Evolutionary conservation across 1,140 invertebrate genomes (phyloP).

Genomic region (Tachypleus tridentatus): DNA sequence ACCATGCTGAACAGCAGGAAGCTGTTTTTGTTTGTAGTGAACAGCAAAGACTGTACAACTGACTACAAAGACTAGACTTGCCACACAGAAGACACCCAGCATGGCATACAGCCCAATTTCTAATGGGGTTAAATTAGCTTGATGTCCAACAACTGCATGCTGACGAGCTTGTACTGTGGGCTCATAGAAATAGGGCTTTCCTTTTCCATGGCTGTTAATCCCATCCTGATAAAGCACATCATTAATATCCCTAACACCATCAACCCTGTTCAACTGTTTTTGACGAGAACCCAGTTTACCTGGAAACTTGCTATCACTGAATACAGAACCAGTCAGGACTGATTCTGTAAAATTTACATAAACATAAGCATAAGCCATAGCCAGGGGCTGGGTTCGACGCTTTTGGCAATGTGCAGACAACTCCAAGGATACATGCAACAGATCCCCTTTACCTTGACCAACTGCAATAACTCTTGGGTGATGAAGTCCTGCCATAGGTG

Average conservation of each 20-base stretch:
- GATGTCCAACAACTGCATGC: constrained; percentile 27
- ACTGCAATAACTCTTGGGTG: constrained; percentile 84
- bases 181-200: constrained; percentile 18
- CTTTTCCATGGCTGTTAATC: constrained; percentile 1
- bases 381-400: constrained; percentile 47
- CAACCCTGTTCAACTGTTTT: neutral
- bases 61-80: constrained; percentile 83
- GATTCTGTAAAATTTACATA: constrained; percentile 66
- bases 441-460: constrained; percentile 64
- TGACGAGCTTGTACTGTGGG: constrained; percentile 23
- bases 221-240: constrained; percentile 20
- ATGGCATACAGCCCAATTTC: constrained; percentile 94
- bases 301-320: constrained; percentile 31
- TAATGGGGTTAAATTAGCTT: constrained; percentile 53
- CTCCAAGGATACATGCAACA: constrained; percentile 49
- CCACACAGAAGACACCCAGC: constrained; percentile 83
- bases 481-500: constrained; percentile 48
- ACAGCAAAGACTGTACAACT: constrained; percentile 90
- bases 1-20: constrained; percentile 16
- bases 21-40: constrained; percentile 31
- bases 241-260: constrained; percentile 7
- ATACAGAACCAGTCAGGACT: constrained; percentile 42
- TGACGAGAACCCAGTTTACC: neutral
- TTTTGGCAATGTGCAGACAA: constrained; percentile 39
- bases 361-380: constrained; percentile 69